Evolutionary conservation across 2,797 vertebrate species (phyloP), one percentile per base, ranked within the genome.

Genomic region (Oreortyx pictus): DNA sequence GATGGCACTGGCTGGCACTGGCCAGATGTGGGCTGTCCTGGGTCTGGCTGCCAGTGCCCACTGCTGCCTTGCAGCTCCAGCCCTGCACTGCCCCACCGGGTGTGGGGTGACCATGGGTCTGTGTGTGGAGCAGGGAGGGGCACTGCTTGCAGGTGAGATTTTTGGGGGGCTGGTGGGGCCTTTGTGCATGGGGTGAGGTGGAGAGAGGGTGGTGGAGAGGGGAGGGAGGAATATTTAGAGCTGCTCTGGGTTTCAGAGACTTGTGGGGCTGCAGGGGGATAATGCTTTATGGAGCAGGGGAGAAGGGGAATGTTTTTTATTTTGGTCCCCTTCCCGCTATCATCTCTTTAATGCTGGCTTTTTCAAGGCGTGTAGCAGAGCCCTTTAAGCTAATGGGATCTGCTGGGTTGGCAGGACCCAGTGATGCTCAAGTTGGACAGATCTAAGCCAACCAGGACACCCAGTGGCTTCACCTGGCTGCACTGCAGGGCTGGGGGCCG

Each of bases 1-100:
- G 71, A 86, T 93, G 87, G 95, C 93, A 90, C 89, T 52, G 94
- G 82, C 95, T 96, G 96, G 92, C 94, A 96, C 96, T 12, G 2
- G 82, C 68, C 84, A 87, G 85, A 80, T 85, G 88, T 79, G 94
- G 91, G 94, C 94, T 92, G 94, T 59, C 35, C 75, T 0, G 4
- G 90, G 62, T 9, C 33, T n/a, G 17, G 65, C 70, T 0, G 89
- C 86, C 93, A 94, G 89, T 1, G n/a, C 17, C 82, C 0, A 1
- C 89, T 65, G 65, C 84, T 1, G 9, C 47, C 71, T 2, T 1
- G 64, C 81, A 39, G 65, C 86, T 86, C 57, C 85, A 29, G 77
- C 65, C 31, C 5, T 78, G 94, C 47, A 4, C 85, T 41, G 79
- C 66, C 52, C 3, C 8, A 13, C 84, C 6, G 67, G 47, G 4